These are phyloP conservation scores for Pogoniulus pusillus DNA, from an alignment of 2,797 vertebrate genomes.

Conservation along the genomic window DNA sequence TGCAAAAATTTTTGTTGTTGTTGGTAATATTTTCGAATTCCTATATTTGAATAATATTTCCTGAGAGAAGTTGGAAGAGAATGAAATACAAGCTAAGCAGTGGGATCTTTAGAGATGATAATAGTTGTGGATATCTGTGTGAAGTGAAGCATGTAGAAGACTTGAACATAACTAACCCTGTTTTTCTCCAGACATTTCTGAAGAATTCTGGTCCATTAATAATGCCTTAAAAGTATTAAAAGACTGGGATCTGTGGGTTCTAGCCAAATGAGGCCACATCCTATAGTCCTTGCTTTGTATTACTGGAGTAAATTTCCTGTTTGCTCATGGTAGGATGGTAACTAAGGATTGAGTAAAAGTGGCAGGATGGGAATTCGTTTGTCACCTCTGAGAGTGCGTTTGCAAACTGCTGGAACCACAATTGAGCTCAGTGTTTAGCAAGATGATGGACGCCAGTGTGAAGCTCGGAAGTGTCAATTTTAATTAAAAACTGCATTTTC, in stretches of 20 bases:
- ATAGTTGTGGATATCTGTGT: background rate
- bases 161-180: constrained; percentile 8
- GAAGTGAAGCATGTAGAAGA: constrained; percentile 35
- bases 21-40: background rate
- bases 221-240: constrained; percentile 49
- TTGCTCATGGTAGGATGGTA: background rate
- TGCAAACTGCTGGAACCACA: constrained; percentile 54
- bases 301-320: background rate
- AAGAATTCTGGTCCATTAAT: constrained; percentile 21
- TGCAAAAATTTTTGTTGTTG: background rate
- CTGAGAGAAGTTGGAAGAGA: background rate
- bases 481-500: constrained; percentile 65
- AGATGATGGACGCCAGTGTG: constrained; percentile 61
- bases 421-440: constrained; percentile 66
- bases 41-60: background rate
- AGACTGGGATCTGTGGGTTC: background rate
- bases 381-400: constrained; percentile 4
- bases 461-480: constrained; percentile 64
- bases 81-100: background rate
- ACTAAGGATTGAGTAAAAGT: background rate
- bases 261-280: constrained; percentile 30
- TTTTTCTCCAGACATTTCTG: constrained; percentile 33
- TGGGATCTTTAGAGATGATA: background rate
- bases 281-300: constrained; percentile 44
- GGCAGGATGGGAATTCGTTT: constrained; percentile 35